Evolutionary conservation across 2,113 vertebrate genomes (phyloP), one percentile per base, ranked within the genome.

Genomic region (Argyrosomus japonicus): DNA sequence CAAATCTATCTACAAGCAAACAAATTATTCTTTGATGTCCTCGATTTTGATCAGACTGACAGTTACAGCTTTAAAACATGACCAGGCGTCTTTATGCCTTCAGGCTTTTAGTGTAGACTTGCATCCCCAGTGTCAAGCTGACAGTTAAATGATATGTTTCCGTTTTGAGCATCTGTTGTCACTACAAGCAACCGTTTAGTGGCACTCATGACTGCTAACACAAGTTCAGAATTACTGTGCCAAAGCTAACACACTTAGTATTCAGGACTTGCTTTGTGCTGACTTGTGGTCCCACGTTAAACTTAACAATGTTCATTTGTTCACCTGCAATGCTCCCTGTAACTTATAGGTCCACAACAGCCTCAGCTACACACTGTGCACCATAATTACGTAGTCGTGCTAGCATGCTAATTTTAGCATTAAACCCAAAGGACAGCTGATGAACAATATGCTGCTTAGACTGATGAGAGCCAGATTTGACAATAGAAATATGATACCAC

Each of bases 391-490:
- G 14, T 64, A 32, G 2, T 79, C 10, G 32, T n/a, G 25, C 5
- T 47, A 29, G 10, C 40, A 69, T 40, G 9, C 17, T 62, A 53
- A 78, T 43, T 62, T 60, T 76, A 75, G 65, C 70, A 36, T 54
- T 70, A 14, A 51, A 13, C 25, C 36, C 0, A 58, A 71, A 67
- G 21, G 60, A 29, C 54, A 27, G 29, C 62, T 21, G 36, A 57
- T 21, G 23, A 18, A 71, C n/a, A 40, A 21, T 75, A 23, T 32
- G 45, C 2, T 56, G 25, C 57, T 69, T 25, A 27, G 43, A 61
- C 62, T 21, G 45, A 72, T 79, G 47, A 53, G 51, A 47, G 40
- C 32, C 6, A 74, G 25, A 17, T 56, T 27, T 69, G 56, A 64
- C 58, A 40, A 60, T 11, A 40, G 50, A 64, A 78, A 62, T 0